Percentiles rank a stretch among this genome's conserved stretches.
Conservation (phyloP, 1,140 invertebrate genomes). For the Pinna nobilis region DNA sequence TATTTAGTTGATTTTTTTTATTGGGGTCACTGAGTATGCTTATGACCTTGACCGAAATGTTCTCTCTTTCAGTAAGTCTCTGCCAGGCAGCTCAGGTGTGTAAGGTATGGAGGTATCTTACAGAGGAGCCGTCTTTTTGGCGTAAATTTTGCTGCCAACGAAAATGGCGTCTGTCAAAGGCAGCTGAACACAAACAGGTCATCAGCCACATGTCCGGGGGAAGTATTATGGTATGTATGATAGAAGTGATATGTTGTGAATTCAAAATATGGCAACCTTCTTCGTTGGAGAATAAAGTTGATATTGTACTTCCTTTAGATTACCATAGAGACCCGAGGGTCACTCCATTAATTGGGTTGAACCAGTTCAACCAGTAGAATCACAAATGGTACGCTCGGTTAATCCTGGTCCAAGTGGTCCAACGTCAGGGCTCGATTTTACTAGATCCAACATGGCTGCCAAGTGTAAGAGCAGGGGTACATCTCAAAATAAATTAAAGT, state of each 20-base stretch:
- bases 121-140: slow-evolving; percentile 70
- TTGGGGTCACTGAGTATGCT: not conserved
- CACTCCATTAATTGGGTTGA: too few species aligned
- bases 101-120: slow-evolving; percentile 65
- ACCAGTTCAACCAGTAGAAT: too few species aligned
- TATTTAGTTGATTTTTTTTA: not conserved
- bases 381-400: too few species aligned
- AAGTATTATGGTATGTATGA: slow-evolving; percentile 65
- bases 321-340: too few species aligned
- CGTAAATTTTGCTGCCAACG: slow-evolving; percentile 68
- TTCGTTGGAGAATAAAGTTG: too few species aligned
- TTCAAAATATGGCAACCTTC: not conserved
- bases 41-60: not conserved
- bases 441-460: too few species aligned
- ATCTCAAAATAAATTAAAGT: too few species aligned
- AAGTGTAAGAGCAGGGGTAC: too few species aligned
- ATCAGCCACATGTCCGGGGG: slow-evolving; percentile 70
- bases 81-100: slow-evolving; percentile 70
- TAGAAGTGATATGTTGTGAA: not conserved
- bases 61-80: slow-evolving; percentile 66
- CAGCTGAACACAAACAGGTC: slow-evolving; percentile 72
- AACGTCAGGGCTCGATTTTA: too few species aligned
- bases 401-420: too few species aligned
- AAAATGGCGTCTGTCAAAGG: slow-evolving; percentile 72
- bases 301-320: too few species aligned